A percentile compares a stretch with the other conserved stretches of the same genome.
phyloP scores from a whole-genome alignment of 2,113 vertebrate genomes.

The Chaenocephalus aceratus region DNA sequence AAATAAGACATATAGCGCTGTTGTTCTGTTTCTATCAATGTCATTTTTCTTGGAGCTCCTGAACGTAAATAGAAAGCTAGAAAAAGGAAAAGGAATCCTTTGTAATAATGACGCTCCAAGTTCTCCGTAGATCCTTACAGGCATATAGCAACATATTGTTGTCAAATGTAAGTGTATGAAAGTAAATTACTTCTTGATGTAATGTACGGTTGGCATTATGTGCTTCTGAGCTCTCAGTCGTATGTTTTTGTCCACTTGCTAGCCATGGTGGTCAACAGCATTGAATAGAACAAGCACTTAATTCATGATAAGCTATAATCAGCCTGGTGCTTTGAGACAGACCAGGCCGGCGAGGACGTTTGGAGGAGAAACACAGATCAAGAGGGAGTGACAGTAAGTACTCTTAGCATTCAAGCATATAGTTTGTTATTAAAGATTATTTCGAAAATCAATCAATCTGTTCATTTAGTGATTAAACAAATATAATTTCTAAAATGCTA shows the following conservation, averaged over 20 bases:
- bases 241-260: conserved; percentile 24
- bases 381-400: conserved; percentile 21
- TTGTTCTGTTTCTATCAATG: background rate
- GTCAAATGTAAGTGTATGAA: background rate
- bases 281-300: conserved; percentile 39
- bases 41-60: background rate
- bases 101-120: background rate
- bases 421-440: background rate
- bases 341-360: conserved; percentile 53
- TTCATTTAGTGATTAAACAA: conserved; percentile 14
- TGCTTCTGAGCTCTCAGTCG: conserved; percentile 17
- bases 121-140: background rate
- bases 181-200: background rate
- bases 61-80: background rate
- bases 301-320: conserved; percentile 66
- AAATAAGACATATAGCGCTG: background rate
- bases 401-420: conserved; percentile 2
- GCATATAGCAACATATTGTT: background rate
- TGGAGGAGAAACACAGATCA: conserved; percentile 62
- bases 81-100: background rate
- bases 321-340: conserved; percentile 51
- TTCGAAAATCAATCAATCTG: background rate
- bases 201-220: conserved; percentile 18
- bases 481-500: background rate
- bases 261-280: conserved; percentile 38